Conservation (phyloP, 2,888 invertebrate genomes). For the Andrena dorsata region DNA sequence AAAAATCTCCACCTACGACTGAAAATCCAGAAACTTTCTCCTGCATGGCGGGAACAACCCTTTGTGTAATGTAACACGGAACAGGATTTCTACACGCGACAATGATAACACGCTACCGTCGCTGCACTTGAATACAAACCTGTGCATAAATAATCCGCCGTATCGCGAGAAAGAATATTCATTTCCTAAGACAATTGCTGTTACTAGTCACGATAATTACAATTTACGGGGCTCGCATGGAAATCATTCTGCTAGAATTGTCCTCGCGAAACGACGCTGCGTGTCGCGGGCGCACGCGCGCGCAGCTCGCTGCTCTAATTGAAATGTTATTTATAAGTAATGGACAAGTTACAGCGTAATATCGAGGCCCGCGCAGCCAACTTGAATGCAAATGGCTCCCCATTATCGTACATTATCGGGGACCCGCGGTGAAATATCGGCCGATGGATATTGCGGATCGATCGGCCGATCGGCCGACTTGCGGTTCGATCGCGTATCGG, state of each 20-base stretch:
- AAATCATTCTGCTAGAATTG: not conserved
- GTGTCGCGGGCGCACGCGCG: not conserved
- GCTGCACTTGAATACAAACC: not conserved
- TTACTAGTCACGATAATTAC: not conserved
- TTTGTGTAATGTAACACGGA: conserved; percentile 2
- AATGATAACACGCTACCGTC: not conserved
- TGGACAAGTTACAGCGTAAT: conserved; percentile 43
- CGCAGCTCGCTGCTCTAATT: conserved; percentile 27
- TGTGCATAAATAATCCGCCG: conserved; percentile 6
- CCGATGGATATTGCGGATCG: conserved; percentile 37
- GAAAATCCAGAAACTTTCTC: conserved; percentile 59
- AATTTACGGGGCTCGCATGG: conserved; percentile 2
- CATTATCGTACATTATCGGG: conserved; percentile 40
- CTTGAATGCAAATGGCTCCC: conserved; percentile 30
- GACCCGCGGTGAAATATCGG: conserved; percentile 48
- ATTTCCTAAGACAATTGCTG: not conserved
- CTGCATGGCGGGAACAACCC: conserved; percentile 18
- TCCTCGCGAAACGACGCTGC: conserved; percentile 20
- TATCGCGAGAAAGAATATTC: not conserved
- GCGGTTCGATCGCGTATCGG: conserved; percentile 22
- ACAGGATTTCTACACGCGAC: not conserved
- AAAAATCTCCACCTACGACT: conserved; percentile 57
- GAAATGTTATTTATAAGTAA: conserved; percentile 61
- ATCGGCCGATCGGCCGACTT: conserved; percentile 21
- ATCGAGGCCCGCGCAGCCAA: conserved; percentile 27